A percentile compares a stretch with the other conserved stretches of the same genome.
These are phyloP conservation scores for Heliornis fulica DNA, from an alignment of 2,113 vertebrate species.

Conservation along the genomic window DNA sequence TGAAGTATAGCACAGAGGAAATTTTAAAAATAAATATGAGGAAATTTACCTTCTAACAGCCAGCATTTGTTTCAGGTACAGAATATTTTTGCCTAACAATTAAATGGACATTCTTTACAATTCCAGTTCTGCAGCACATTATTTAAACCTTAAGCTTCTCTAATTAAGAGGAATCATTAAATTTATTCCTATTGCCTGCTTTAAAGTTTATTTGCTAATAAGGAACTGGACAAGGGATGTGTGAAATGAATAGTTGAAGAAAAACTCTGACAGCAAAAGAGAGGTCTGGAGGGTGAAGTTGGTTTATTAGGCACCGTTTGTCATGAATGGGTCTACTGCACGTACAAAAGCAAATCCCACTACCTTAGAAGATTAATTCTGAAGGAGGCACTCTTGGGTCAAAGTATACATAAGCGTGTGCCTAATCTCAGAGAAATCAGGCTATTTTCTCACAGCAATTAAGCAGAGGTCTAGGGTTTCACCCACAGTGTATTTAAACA, in stretches of 20 bases:
- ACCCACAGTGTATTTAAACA: constrained; percentile 86
- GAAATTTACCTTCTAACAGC: constrained; percentile 54
- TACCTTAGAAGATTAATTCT: constrained; percentile 88
- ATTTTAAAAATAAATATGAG: constrained; percentile 71
- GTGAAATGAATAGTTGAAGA: constrained; percentile 77
- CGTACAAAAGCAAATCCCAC: constrained; percentile 80
- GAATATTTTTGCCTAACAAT: constrained; percentile 50
- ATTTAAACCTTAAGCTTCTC: constrained; percentile 68
- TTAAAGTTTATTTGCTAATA: constrained; percentile 78
- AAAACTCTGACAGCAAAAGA: constrained; percentile 74
- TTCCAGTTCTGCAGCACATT: constrained; percentile 56
- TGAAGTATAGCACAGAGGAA: constrained; percentile 55
- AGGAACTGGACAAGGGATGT: constrained; percentile 76
- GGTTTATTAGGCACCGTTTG: constrained; percentile 81
- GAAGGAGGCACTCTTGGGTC: constrained; percentile 83
- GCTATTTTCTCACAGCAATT: constrained; percentile 88
- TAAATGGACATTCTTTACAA: constrained; percentile 40
- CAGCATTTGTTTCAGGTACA: constrained; percentile 30
- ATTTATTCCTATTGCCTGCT: constrained; percentile 63
- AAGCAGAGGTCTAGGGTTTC: constrained; percentile 86
- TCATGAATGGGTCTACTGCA: constrained; percentile 74
- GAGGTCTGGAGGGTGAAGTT: constrained; percentile 72
- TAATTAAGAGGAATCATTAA: constrained; percentile 75
- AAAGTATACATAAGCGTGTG: constrained; percentile 84
- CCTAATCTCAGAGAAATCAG: constrained; percentile 86